Base-by-base conservation (phyloP, 1,140 invertebrate genomes). In the Thalassaphorura encarpata region DNA sequence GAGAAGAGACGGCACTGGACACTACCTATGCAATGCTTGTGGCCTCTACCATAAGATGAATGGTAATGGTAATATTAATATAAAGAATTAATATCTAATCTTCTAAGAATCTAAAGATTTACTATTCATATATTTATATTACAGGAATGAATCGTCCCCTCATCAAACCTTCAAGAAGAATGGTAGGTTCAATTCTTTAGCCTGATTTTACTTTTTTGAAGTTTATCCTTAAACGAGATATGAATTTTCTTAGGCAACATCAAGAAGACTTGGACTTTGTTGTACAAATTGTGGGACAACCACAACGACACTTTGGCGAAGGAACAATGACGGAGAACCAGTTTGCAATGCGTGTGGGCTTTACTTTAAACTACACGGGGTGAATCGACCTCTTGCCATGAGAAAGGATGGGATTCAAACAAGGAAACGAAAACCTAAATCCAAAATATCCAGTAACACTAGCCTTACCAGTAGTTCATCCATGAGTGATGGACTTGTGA, bases 1-100 rank as follows among this genome's bases (percentile, higher is more conserved):
- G 94, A 83, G 94, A 63, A 78, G 94, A 68, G 94, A 97, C 77
- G 87, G 89, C 67, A 95, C 91, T 62, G 94, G 94, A 56, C 92
- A 97, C 78, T 97, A 97, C 78, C 81, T 97, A 66, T 97, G 94
- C 82, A 97, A 97, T 78, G 94, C 94, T 57, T 97, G 94, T 78
- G 87, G 90, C 67, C 83, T 94, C 63, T 93, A 93, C 78, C 85
- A 87, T 78, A 92, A 92, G 82, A 89, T 92, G 83, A 94, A 95
- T 76, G 87, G 89, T n/a, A n/a, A n/a, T n/a, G n/a, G n/a, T n/a
- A n/a, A n/a, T n/a, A n/a, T n/a, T n/a, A n/a, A n/a, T n/a, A n/a
- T n/a, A n/a, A n/a, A n/a, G n/a, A n/a, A n/a, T n/a, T n/a, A n/a
- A n/a, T n/a, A n/a, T n/a, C n/a, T n/a, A n/a, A n/a, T n/a, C n/a